These are phyloP conservation scores for Python bivittatus DNA, from an alignment of 2,113 vertebrate species.

Conservation along the genomic window DNA sequence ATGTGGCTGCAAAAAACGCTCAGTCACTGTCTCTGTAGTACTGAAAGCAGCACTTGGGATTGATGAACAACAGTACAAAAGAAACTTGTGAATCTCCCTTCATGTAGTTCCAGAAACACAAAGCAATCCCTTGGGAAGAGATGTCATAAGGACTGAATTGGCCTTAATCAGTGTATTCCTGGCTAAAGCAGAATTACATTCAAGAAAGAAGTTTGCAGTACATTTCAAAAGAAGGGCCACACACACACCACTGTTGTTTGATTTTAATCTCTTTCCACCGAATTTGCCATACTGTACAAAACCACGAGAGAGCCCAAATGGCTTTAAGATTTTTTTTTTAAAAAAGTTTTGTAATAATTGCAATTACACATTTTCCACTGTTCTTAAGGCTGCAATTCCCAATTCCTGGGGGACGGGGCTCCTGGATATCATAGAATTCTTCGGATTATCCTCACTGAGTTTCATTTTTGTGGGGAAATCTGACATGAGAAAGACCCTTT, in stretches of 20 bases:
- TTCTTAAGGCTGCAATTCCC: not conserved
- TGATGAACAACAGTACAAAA: constrained; percentile 19
- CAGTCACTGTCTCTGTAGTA: not conserved
- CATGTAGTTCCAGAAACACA: not conserved
- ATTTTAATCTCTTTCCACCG: not conserved
- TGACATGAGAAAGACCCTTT: not conserved
- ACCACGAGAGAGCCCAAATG: not conserved
- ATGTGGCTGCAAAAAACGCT: not conserved
- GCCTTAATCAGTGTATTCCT: constrained; percentile 35
- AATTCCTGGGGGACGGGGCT: not conserved
- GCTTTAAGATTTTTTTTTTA: not conserved
- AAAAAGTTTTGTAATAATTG: not conserved
- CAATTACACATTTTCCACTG: not conserved
- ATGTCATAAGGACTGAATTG: constrained; percentile 48
- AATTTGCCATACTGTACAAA: not conserved
- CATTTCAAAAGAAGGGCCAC: constrained; percentile 5
- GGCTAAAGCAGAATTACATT: constrained; percentile 31
- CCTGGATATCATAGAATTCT: not conserved
- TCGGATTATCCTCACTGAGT: not conserved
- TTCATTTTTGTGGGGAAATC: not conserved
- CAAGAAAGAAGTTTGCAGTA: constrained; percentile 16
- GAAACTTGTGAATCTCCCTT: constrained; percentile 23
- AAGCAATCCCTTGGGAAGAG: not conserved
- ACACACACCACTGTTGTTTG: not conserved
- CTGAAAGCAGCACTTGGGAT: not conserved